Base-by-base conservation (phyloP, 1,140 invertebrate species). In the Eubasilissa regina region DNA sequence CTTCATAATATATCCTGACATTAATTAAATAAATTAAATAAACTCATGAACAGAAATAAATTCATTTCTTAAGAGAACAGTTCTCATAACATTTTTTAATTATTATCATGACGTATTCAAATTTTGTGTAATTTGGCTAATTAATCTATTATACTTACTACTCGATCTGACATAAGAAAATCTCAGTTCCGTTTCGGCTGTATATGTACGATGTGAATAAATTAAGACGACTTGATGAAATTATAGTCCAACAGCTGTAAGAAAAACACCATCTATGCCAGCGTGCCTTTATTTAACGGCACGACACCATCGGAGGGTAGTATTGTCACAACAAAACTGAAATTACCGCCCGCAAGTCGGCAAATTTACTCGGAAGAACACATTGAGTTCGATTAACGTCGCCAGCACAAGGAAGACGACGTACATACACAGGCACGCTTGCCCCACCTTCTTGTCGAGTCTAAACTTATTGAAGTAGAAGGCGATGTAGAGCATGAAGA, bases 331-430 rank as follows among this genome's bases (percentile, higher is more conserved):
- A 21, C 17, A 11, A 21, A 58, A 56, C 19, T 58, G 60, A 15
- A 68, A 68, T 80, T 80, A 81, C 74, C 77, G 77, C 43, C 77
- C 81, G 84, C 95, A 97, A 74, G 95, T 96, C 80, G 94, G 95
- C 81, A 95, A 89, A 89, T 97, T 96, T 79, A 96, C 95, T 84
- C 90, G 92, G 89, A 97, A 96, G 92, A 97, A 97, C 77, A 95
- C 94, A 89, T 97, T 96, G 78, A 97, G 91, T 89, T 97, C 96
- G 82, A 96, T 96, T 58, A 97, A 91, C 73, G 94, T 95, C 56
- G 95, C 95, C 74, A 97, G 90, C 70, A 96, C 92, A 62, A 97
- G 90, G 84, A 97, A 97, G 72, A 94, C 91, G 66, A 92, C 92
- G 86, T 97, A 97, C 92, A 96, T 95, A 72, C 93, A 89, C 75